Evolutionary conservation across 2,888 invertebrate species (phyloP), one percentile per base, ranked within the genome.

Genomic region (Lasioglossum morio): DNA sequence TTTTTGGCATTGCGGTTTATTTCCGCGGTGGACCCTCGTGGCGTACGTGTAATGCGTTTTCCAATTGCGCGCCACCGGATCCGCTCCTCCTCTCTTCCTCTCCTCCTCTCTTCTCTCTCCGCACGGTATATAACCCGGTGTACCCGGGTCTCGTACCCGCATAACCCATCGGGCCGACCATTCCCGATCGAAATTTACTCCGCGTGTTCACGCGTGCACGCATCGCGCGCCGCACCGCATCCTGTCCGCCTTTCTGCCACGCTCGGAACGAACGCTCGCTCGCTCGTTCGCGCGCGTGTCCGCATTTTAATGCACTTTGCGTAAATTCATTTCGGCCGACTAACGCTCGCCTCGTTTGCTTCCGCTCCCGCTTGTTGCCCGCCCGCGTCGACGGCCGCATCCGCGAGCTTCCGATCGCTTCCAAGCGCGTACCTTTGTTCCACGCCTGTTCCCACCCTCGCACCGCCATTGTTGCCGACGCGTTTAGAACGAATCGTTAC

Each of bases 281-380:
- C 27, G 57, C n/a, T 4, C 57, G 10, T 27, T 27, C 60, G 27
- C 60, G 53, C 53, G 53, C 53, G 53, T 53, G 53, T 83, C 80
- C 89, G 90, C 82, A 90, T 91, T 92, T 92, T 91, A 90, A 92
- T 91, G 88, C 88, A 89, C 89, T 89, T 88, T 84, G 87, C 82
- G 88, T 85, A 88, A 92, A 92, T 91, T 90, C 89, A 87, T 91
- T 91, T 85, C 79, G 76, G 74, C 76, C 72, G 82, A 88, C 90
- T 87, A 90, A 89, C 87, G 85, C 83, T 81, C 89, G 79, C 34
- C 48, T 69, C 74, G 77, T 72, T 82, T 70, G 66, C 23, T 84
- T 34, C 14, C 30, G 57, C 72, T 57, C 66, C 66, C 37, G 48
- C 12, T 74, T 48, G 53, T 63, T 53, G 27, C n/a, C 37, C 27